A percentile compares a stretch with the other conserved stretches of the same genome.
Conservation (phyloP, 1,140 invertebrate species). For the Bombus huntii region DNA sequence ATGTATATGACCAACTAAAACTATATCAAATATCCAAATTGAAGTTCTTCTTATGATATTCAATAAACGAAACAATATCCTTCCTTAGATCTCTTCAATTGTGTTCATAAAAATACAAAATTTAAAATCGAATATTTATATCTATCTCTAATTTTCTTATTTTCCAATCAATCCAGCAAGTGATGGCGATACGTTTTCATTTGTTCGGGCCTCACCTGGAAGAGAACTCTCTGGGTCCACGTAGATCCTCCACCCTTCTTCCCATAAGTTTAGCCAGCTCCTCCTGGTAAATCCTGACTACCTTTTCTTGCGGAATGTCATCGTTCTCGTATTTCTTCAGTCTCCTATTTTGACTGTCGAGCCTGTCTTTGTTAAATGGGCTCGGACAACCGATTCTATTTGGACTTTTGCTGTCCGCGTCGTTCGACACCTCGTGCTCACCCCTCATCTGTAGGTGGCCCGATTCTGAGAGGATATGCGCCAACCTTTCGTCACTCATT, state of each 20-base stretch:
- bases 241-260: slow-evolving; percentile 87
- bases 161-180: too few species aligned
- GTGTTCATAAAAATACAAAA: too few species aligned
- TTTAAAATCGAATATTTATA: too few species aligned
- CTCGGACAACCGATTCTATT: slow-evolving; percentile 88
- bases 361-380: slow-evolving; percentile 88
- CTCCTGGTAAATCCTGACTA: slow-evolving; percentile 98
- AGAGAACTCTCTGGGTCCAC: slow-evolving; percentile 86
- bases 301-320: slow-evolving; percentile 98
- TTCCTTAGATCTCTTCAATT: too few species aligned
- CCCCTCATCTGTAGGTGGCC: slow-evolving; percentile 86
- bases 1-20: too few species aligned
- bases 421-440: slow-evolving; percentile 80
- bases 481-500: slow-evolving; percentile 95
- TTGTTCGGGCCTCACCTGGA: slow-evolving; percentile 72
- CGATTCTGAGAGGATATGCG: slow-evolving; percentile 96
- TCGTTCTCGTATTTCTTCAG: slow-evolving; percentile 95
- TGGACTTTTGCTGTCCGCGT: slow-evolving; percentile 89
- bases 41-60: too few species aligned
- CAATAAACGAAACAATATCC: too few species aligned
- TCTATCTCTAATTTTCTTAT: too few species aligned
- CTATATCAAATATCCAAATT: too few species aligned
- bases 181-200: too few species aligned
- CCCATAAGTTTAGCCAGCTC: slow-evolving; percentile 96
- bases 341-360: slow-evolving; percentile 88